Percentiles rank a stretch among this genome's conserved stretches.
Evolutionary conservation across 1,140 invertebrate species (phyloP).

Genomic region (Diuraphis noxia): DNA sequence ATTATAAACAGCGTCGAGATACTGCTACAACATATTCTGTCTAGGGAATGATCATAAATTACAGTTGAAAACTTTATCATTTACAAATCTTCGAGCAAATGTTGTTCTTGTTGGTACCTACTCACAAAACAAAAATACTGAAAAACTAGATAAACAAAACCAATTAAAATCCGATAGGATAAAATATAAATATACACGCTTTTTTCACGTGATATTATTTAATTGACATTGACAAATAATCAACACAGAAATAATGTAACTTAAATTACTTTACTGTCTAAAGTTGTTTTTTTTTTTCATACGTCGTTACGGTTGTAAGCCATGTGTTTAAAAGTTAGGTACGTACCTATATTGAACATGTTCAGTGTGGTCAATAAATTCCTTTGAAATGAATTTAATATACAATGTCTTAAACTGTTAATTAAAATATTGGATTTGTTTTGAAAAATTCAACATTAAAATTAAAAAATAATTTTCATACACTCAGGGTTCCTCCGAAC

Average conservation of each 20-base stretch:
- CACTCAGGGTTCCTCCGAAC: not conserved
- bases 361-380: too few relatives aligned
- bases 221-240: not conserved
- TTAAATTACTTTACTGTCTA: not conserved
- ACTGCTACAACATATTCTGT: not conserved
- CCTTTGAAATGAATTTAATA: too few relatives aligned
- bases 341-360: too few relatives aligned
- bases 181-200: not conserved
- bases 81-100: too few relatives aligned
- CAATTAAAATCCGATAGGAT: not conserved
- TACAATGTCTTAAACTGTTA: too few relatives aligned
- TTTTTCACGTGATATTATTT: not conserved
- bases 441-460: not conserved
- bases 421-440: not conserved
- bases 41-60: conserved; percentile 22
- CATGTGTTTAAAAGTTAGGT: not conserved
- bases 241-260: not conserved
- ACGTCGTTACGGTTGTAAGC: not conserved
- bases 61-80: not conserved
- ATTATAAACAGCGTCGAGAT: not conserved
- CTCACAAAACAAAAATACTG: not conserved
- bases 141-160: not conserved
- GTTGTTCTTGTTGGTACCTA: not conserved
- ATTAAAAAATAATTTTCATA: not conserved
- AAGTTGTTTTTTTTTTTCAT: not conserved